Percentiles rank a stretch among this genome's conserved stretches.
phyloP scores from a whole-genome alignment of 2,888 invertebrate species.

The Hesperia comma region DNA sequence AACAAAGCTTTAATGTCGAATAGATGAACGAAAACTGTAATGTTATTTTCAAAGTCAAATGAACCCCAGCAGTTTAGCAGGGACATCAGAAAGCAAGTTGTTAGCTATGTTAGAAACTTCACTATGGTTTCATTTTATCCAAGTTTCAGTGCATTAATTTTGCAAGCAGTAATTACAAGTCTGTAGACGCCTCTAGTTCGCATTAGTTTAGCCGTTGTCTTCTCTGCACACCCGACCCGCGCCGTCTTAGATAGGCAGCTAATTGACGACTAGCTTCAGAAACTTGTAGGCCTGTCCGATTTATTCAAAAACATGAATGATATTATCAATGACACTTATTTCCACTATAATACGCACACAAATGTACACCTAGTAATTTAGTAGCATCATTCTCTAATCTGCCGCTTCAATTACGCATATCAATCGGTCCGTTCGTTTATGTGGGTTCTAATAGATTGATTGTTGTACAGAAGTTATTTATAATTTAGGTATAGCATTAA shows the following conservation, averaged over 20 bases:
- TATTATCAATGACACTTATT: constrained; percentile 5
- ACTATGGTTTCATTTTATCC: constrained; percentile 79
- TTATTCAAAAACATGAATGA: constrained; percentile 61
- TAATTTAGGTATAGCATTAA: background rate
- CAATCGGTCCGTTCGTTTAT: background rate
- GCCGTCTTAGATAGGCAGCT: constrained; percentile 58
- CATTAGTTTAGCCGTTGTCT: constrained; percentile 77
- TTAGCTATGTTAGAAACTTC: constrained; percentile 63
- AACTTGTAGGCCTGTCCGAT: constrained; percentile 71
- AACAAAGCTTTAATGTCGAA: background rate
- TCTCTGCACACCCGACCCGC: constrained; percentile 61
- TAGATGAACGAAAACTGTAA: constrained; percentile 26
- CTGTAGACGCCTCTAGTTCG: constrained; percentile 73
- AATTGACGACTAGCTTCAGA: constrained; percentile 68
- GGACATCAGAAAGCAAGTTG: constrained; percentile 56
- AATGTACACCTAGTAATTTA: constrained; percentile 1
- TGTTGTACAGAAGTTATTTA: background rate
- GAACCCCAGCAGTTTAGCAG: constrained; percentile 57
- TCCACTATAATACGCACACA: background rate
- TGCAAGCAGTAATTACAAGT: constrained; percentile 82
- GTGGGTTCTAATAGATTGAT: background rate
- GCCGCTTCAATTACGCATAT: background rate
- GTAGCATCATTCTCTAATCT: background rate
- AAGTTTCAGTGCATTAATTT: constrained; percentile 82
- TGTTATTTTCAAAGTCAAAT: constrained; percentile 54